Evolutionary conservation across 1,140 invertebrate genomes (phyloP).

Genomic region (Drosophila chauvacae): DNA sequence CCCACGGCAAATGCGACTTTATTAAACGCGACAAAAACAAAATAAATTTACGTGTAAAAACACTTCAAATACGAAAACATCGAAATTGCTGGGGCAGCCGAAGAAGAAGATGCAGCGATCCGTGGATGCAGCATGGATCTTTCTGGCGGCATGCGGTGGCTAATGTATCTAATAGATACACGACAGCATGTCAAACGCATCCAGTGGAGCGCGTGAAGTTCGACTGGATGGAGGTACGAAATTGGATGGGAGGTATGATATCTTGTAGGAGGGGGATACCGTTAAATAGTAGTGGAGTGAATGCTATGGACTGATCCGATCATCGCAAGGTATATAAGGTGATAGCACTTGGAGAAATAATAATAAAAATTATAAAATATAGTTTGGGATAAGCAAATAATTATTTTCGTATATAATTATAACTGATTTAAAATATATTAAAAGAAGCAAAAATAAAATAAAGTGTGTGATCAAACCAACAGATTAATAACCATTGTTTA

Average conservation of each 20-base stretch:
- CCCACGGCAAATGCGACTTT: conserved; percentile 54
- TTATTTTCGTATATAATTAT: not conserved
- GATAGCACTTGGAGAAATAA: not conserved
- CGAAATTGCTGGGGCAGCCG: conserved; percentile 52
- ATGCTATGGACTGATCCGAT: not conserved
- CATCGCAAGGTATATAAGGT: not conserved
- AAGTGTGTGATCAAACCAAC: not conserved
- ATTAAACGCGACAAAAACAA: conserved; percentile 76
- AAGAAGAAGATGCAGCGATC: conserved; percentile 42
- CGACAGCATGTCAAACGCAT: conserved; percentile 71
- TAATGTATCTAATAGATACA: conserved; percentile 83
- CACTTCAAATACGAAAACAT: conserved; percentile 59
- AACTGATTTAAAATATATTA: not conserved
- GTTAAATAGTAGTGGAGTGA: conserved; percentile 1
- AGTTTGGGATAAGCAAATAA: not conserved
- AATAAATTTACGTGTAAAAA: conserved; percentile 73
- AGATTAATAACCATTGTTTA: not conserved
- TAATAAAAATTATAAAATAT: not conserved
- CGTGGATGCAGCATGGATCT: conserved; percentile 26
- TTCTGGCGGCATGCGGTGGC: conserved; percentile 57
- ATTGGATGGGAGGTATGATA: conserved; percentile 18
- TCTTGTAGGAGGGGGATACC: not conserved
- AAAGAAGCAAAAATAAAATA: not conserved
- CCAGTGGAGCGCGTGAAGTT: conserved; percentile 51
- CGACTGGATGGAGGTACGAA: conserved; percentile 8